A percentile compares a stretch with the other conserved stretches of the same genome.
These are phyloP conservation scores for Cydia amplana DNA, from an alignment of 1,140 invertebrate genomes.

Conservation along the genomic window DNA sequence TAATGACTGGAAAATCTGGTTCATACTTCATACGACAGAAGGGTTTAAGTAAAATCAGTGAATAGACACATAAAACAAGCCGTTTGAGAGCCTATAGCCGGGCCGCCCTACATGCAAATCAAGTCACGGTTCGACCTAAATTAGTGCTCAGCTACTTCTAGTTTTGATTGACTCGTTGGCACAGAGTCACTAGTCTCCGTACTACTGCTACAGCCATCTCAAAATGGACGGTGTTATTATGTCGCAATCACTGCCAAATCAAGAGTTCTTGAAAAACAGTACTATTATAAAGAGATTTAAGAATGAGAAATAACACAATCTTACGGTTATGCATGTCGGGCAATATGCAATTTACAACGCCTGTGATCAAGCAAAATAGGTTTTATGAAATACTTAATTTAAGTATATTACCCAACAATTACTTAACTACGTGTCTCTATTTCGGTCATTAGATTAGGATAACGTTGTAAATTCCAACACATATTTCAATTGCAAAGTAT, in stretches of 20 bases:
- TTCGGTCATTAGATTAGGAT: not conserved
- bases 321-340: not conserved
- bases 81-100: conserved; percentile 48
- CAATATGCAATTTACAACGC: conserved; percentile 43
- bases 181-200: conserved; percentile 47
- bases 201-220: conserved; percentile 64
- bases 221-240: conserved; percentile 62
- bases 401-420: not conserved
- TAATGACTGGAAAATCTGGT: conserved; percentile 54
- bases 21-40: conserved; percentile 40
- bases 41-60: conserved; percentile 61
- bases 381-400: not conserved
- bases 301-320: conserved; percentile 40
- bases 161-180: conserved; percentile 57
- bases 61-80: conserved; percentile 64
- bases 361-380: conserved; percentile 40
- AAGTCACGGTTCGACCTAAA: conserved; percentile 74
- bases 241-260: conserved; percentile 55
- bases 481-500: too few species aligned
- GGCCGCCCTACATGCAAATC: conserved; percentile 73
- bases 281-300: conserved; percentile 74
- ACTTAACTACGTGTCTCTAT: not conserved
- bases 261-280: conserved; percentile 54
- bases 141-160: conserved; percentile 61
- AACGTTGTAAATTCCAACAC: too few species aligned